Evolutionary conservation across 2,797 vertebrate species (phyloP), one percentile per base, ranked within the genome.

Genomic region (Tadarida brasiliensis): DNA sequence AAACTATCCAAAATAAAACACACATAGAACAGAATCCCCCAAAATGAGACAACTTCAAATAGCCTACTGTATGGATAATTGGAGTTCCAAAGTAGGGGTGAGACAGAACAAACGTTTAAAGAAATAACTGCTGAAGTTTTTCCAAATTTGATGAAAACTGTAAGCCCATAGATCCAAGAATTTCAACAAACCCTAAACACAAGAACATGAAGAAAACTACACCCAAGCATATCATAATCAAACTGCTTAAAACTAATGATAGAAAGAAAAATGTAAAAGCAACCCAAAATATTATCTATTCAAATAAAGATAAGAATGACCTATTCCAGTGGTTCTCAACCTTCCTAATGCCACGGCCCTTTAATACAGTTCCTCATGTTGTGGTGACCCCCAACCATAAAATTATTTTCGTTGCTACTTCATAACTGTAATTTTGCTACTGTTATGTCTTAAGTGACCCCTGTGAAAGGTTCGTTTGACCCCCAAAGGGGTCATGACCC

Each of bases 1-100:
- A 90, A 93, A 87, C 35, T 77, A 93, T 51, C 17, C 47, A 59
- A 78, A 87, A 44, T 33, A 83, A 76, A 94, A 92, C 5, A 78
- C 6, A 67, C 14, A 30, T 5, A 59, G 61, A 35, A 61, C 90
- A 84, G 12, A 85, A 39, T 87, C 15, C 9, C 7, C 15, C 28
- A 4, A 63, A 91, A 68, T 49, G 26, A 39, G 24, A 82, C 28
- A 81, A 73, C 39, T 89, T 96, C 20, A 88, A 85, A 33, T 7
- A 92, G 47, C 22, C 33, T 81, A 82, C 35, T 71, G 9, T 33
- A 47, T 26, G 20, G 30, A 28, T 78, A 88, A 88, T 0, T 61
- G 30, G 54, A 71, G 47, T 77, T 28, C 35, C 44, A 80, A 67
- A 74, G 33, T 76, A 1, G 1, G 22, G 30, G 59, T 57, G 26